phyloP scores from a whole-genome alignment of 2,888 invertebrate species.

The Julus scanicus region DNA sequence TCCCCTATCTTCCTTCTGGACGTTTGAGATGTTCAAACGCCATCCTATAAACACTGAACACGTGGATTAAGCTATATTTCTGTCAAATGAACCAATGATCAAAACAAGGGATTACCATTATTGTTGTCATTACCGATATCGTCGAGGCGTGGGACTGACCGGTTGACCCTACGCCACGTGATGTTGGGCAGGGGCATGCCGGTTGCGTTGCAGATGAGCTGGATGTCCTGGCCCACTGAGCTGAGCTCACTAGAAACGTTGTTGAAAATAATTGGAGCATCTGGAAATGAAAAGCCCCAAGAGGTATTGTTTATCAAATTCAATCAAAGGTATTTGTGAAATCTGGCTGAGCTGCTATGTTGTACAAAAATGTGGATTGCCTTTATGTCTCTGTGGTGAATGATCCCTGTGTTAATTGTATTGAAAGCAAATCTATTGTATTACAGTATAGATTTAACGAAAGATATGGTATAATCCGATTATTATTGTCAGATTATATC shows the following conservation, averaged over 20 bases:
- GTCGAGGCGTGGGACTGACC: conserved; percentile 47
- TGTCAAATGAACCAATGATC: neutral
- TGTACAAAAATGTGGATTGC: too few relatives aligned
- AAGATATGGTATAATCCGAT: too few relatives aligned
- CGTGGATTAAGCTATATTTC: neutral
- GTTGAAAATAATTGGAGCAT: conserved; percentile 32
- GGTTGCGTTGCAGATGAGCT: conserved; percentile 49
- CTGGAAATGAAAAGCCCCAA: neutral
- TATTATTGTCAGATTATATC: too few relatives aligned
- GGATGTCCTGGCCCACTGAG: conserved; percentile 51
- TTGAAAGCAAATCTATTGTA: too few relatives aligned
- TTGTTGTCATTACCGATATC: conserved; percentile 53
- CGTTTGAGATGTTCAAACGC: conserved; percentile 56
- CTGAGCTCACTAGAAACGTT: conserved; percentile 3
- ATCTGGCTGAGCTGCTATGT: too few relatives aligned
- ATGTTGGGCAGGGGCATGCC: conserved; percentile 51
- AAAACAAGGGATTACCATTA: neutral
- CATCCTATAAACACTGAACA: conserved; percentile 53
- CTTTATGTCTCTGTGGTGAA: too few relatives aligned
- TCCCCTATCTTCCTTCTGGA: conserved; percentile 54
- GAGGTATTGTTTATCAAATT: too few relatives aligned
- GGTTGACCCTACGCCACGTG: conserved; percentile 52
- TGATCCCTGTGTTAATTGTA: too few relatives aligned
- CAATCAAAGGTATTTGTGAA: too few relatives aligned
- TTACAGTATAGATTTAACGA: too few relatives aligned